Percentiles rank a stretch among this genome's conserved stretches.
Conservation (phyloP, 1,140 invertebrate genomes). For the Listronotus bonariensis region DNA sequence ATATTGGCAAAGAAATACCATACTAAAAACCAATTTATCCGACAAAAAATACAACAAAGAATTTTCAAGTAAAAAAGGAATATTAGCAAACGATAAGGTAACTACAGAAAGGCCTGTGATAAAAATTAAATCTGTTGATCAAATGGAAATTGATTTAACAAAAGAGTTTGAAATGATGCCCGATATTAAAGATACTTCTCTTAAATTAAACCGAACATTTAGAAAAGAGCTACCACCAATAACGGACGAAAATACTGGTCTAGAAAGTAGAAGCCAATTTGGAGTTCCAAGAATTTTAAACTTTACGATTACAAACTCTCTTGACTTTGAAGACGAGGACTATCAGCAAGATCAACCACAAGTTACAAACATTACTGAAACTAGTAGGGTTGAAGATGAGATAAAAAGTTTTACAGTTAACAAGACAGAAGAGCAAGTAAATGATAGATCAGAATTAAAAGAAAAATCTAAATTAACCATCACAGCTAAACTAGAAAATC, state of each 20-base stretch:
- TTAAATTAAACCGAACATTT: constrained; percentile 51
- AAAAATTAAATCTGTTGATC: constrained; percentile 32
- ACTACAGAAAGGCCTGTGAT: constrained; percentile 9
- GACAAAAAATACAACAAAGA: constrained; percentile 8
- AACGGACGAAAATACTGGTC: constrained; percentile 28
- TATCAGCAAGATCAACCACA: constrained; percentile 14
- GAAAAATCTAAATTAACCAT: too few species aligned
- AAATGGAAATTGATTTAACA: constrained; percentile 30
- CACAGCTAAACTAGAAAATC: neutral
- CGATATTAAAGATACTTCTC: constrained; percentile 38
- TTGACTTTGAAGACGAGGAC: constrained; percentile 29
- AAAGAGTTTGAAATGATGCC: constrained; percentile 52
- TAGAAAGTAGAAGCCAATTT: constrained; percentile 15
- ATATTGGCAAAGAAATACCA: constrained; percentile 2
- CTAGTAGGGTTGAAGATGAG: neutral
- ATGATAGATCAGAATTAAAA: neutral
- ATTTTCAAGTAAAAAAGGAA: constrained; percentile 10
- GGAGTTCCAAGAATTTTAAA: constrained; percentile 18
- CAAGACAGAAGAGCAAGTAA: neutral
- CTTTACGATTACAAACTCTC: constrained; percentile 26
- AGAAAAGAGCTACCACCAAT: constrained; percentile 49
- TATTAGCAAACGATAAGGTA: neutral
- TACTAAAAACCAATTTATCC: constrained; percentile 20
- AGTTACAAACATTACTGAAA: constrained; percentile 6
- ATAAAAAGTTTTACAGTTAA: neutral